Conservation (phyloP, 1,140 invertebrate species). For the Drosophila obscura region DNA sequence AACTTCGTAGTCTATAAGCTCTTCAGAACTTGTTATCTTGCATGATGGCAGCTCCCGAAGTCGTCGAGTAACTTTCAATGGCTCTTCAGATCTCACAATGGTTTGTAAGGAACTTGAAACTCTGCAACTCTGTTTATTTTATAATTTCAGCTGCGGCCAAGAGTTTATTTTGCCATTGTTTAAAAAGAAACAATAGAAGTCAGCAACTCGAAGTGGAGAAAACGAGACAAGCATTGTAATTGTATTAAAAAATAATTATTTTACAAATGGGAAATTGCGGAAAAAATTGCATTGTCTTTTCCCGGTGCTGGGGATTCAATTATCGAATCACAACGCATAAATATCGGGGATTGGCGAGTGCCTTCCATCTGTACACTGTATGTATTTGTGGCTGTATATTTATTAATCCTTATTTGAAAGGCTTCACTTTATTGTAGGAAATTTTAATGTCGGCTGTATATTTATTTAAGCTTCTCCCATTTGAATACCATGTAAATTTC, state of each 20-base stretch:
- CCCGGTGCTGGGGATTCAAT: slow-evolving; percentile 21
- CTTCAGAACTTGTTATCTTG: slow-evolving; percentile 1
- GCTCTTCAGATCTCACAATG: slow-evolving; percentile 7
- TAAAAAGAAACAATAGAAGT: slow-evolving; percentile 15
- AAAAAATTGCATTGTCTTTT: slow-evolving; percentile 16
- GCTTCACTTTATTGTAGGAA: slow-evolving; percentile 16
- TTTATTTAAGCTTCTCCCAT: slow-evolving; percentile 4
- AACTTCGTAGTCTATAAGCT: slow-evolving; percentile 19
- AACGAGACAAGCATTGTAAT: slow-evolving; percentile 17
- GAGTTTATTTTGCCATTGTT: slow-evolving; percentile 8
- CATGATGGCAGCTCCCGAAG: neutral
- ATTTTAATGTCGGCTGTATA: slow-evolving; percentile 19
- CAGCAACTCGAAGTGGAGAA: slow-evolving; percentile 2
- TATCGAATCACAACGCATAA: slow-evolving; percentile 16
- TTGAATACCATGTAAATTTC: too few relatives aligned
- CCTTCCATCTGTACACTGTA: neutral
- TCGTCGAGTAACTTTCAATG: neutral
- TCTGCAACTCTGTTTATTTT: slow-evolving; percentile 38
- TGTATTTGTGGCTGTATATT: neutral
- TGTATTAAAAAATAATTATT: slow-evolving; percentile 16
- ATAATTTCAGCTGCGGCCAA: slow-evolving; percentile 14
- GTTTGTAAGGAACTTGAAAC: slow-evolving; percentile 31
- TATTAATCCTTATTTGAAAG: slow-evolving; percentile 46
- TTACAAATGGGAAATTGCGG: slow-evolving; percentile 17
- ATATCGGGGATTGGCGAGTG: neutral